These are phyloP conservation scores for Agonopterix subpropinquella DNA, from an alignment of 2,888 invertebrate genomes.

Conservation along the genomic window DNA sequence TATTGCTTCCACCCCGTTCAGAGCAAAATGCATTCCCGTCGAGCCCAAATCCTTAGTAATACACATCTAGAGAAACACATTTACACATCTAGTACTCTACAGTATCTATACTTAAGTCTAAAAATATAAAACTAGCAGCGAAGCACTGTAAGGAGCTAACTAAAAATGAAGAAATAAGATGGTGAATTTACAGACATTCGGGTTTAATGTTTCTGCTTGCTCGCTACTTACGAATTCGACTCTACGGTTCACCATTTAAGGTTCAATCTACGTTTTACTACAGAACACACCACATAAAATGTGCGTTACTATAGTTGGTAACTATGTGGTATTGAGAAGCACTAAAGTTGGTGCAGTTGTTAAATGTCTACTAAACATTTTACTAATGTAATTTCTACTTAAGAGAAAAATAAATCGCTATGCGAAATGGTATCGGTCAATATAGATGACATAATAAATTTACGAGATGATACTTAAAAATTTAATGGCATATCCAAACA, in stretches of 20 bases:
- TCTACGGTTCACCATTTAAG: conserved; percentile 33
- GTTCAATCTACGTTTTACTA: conserved; percentile 16
- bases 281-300: conserved; percentile 30
- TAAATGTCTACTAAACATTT: no score
- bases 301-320: conserved; percentile 28
- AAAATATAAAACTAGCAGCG: conserved; percentile 32
- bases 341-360: no score
- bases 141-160: conserved; percentile 66
- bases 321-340: conserved; percentile 21
- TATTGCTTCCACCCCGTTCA: neutral
- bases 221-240: conserved; percentile 30
- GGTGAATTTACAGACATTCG: conserved; percentile 67
- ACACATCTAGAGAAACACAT: neutral
- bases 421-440: conserved; percentile 42
- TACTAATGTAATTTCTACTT: no score
- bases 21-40: neutral
- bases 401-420: conserved; percentile 12
- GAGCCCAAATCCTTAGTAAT: neutral
- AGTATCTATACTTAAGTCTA: conserved; percentile 11
- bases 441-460: conserved; percentile 35
- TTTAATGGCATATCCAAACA: conserved; percentile 24
- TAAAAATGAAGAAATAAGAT: conserved; percentile 71
- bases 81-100: neutral
- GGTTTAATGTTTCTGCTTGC: conserved; percentile 55
- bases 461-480: conserved; percentile 27